Base-by-base conservation (phyloP, 2,888 invertebrate species). In the Papilio elwesi region DNA sequence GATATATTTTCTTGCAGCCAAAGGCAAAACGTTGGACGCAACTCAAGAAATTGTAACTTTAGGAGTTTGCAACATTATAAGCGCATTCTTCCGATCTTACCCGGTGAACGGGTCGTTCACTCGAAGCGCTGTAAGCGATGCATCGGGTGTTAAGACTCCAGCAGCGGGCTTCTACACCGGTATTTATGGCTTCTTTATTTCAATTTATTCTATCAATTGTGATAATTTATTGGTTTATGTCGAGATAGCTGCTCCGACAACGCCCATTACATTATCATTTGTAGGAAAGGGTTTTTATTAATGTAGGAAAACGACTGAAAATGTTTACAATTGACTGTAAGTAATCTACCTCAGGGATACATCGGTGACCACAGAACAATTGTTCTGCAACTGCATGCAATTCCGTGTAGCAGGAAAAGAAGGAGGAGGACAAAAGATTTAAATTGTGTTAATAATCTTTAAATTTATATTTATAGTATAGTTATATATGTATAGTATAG, bases 41-140 rank as follows among this genome's bases (percentile, higher is more conserved):
- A 96, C 96, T 55, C 97, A 97, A 90, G 97, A 97, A 91, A 96
- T 97, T 89, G 88, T 97, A 65, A 96, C 97, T 0, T 90, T 97
- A 64, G 96, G 96, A n/a, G 83, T 96, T 12, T 96, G 97, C 83
- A 97, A 97, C 88, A 85, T 97, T 36, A 86, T 96, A 53, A 96
- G 97, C 73, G 95, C 96, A 57, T 97, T 97, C 86, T 96, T 97
- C 82, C 94, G 95, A n/a, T 96, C 97, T 0, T 96, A 96, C 87
- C 97, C 97, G 0, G 95, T 97, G 48, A 95, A 95, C 83, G 97
- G 96, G 51, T 96, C 96, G 4, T 96, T 96, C 85, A 95, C 96
- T 0, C 90, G 96, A 78, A 96, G 97, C 82, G 97, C 97, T 74
- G 97, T 97, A 53, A 97, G 96, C 89, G 96, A 97, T 76, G 96